Base-by-base conservation (phyloP, 2,113 vertebrate genomes). In the Melanerpes formicivorus region DNA sequence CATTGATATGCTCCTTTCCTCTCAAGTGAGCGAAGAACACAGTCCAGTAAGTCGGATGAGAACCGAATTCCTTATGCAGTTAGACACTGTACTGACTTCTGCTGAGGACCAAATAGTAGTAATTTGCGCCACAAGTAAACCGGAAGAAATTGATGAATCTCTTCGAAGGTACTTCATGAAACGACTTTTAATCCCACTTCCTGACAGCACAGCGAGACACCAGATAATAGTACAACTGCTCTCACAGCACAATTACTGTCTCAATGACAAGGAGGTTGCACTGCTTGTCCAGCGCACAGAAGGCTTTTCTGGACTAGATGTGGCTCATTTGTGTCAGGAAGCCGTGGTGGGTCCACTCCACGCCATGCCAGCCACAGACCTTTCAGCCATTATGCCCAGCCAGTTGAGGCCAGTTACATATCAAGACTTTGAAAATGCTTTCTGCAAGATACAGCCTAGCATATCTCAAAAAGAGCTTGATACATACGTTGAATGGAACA, bases 381-480 rank as follows among this genome's bases (percentile, higher is more conserved):
- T 99, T 96, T 99, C 99, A 87, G 98, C 97, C 97, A 98, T 99
- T 97, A 98, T 99, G 96, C 98, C 99, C 85, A 97, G 98, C 97
- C 99, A 99, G 97, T 98, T 99, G 98, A 99, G 99, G 97, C 98
- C 98, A n/a, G 96, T 99, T 80, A 99, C 99, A 70, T 99, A 99
- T 97, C 99, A 99, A 98, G 99, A 99, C 99, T 99, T 99, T 98
- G 99, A 99, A 98, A 99, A 98, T 97, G 98, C 99, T 94, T 99
- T 99, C 98, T 99, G 99, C 98, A 99, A 99, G 98, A 99, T 99
- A 96, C 99, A 99, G 98, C 99, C 99, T 96, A 99, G 98, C 98
- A 99, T 99, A 98, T 99, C 99, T 97, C 99, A 99, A 97, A 99
- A 99, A 98, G 99, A 99, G 98, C 98, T 99, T 77, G 99, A 99